Evolutionary conservation across 2,113 vertebrate species (phyloP).

Genomic region (Arizona elegans): DNA sequence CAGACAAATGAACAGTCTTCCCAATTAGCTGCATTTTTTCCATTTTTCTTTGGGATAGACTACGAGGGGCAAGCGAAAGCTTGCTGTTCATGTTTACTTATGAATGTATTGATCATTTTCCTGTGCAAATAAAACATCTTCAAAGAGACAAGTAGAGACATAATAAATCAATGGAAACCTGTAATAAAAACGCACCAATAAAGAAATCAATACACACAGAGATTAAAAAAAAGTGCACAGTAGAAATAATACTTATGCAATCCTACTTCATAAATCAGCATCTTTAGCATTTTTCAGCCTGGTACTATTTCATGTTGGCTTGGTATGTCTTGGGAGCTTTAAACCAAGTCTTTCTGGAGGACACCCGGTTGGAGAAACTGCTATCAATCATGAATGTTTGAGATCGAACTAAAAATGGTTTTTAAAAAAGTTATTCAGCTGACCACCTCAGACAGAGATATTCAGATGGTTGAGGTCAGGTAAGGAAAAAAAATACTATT

Average conservation of each 20-base stretch:
- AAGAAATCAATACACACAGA: not conserved
- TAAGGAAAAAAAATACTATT: not conserved
- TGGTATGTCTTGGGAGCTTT: not conserved
- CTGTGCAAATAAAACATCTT: not conserved
- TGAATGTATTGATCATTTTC: not conserved
- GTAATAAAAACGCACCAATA: not conserved
- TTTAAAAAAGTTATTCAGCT: not conserved
- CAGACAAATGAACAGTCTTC: not conserved
- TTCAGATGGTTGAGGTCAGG: not conserved
- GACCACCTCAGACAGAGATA: not conserved
- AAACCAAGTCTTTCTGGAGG: not conserved
- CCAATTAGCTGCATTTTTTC: slow-evolving; percentile 7
- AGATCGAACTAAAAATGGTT: not conserved
- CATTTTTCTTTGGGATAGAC: slow-evolving; percentile 9
- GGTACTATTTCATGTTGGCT: not conserved
- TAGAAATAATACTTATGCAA: not conserved
- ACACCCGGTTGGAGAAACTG: not conserved
- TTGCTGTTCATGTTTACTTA: not conserved
- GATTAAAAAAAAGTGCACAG: not conserved
- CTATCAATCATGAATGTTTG: not conserved
- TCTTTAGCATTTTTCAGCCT: not conserved
- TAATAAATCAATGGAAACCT: not conserved
- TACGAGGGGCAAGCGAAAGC: slow-evolving; percentile 14
- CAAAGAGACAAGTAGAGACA: not conserved
- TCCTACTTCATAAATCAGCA: not conserved